These are phyloP conservation scores for Rhinichthys klamathensis DNA, from an alignment of 2,113 vertebrate species.

Conservation along the genomic window DNA sequence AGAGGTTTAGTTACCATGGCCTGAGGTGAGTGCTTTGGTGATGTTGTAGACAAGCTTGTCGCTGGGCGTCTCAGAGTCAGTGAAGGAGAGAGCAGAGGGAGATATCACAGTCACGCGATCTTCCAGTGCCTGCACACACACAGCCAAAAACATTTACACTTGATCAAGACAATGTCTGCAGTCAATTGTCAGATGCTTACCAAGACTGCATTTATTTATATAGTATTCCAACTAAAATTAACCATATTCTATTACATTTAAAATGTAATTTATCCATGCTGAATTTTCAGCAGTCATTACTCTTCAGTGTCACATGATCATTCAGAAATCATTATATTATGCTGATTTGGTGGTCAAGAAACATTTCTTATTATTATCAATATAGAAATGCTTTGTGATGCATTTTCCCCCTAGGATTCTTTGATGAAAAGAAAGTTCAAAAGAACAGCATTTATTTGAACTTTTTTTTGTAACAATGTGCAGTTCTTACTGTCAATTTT, in stretches of 20 bases:
- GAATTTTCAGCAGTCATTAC: not conserved
- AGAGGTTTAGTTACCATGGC: conserved; percentile 80
- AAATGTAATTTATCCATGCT: not conserved
- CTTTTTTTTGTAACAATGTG: no score
- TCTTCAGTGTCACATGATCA: not conserved
- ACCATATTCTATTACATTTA: not conserved
- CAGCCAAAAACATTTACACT: conserved; percentile 14
- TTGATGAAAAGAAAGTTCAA: no score
- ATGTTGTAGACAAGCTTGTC: conserved; percentile 89
- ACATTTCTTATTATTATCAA: no score
- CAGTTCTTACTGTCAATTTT: no score
- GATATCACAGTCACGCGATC: conserved; percentile 87
- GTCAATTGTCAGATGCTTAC: not conserved
- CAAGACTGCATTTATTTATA: not conserved
- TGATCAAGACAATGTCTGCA: conserved; percentile 31
- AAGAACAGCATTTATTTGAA: no score
- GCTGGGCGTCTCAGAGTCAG: conserved; percentile 82
- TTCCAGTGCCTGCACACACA: conserved; percentile 83
- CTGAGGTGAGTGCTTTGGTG: conserved; percentile 83
- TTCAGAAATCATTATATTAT: no score
- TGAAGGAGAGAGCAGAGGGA: conserved; percentile 86
- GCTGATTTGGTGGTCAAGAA: no score
- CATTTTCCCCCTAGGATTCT: no score
- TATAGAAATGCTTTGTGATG: no score
- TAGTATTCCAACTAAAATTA: not conserved